Evolutionary conservation across 2,888 invertebrate species (phyloP).

Genomic region (Thecocarcelia acutangulata): DNA sequence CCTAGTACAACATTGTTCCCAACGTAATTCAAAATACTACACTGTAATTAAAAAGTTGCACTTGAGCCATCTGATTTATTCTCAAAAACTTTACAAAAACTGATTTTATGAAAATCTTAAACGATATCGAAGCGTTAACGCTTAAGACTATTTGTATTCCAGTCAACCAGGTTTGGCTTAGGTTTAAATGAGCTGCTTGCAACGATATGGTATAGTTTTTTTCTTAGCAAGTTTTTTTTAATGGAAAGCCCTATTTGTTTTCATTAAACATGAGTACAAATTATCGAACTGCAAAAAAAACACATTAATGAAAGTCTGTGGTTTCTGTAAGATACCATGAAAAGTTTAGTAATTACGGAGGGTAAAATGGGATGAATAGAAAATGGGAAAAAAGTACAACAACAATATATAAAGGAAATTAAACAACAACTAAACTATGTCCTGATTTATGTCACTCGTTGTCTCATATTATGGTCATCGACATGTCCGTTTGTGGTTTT

Average conservation of each 20-base stretch:
- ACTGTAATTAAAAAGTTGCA: too few relatives aligned
- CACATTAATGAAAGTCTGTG: conserved; percentile 43
- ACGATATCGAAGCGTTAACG: too few relatives aligned
- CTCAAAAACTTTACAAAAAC: too few relatives aligned
- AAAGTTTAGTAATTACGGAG: conserved; percentile 44
- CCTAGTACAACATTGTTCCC: too few relatives aligned
- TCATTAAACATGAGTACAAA: background rate
- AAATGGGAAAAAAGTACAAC: background rate
- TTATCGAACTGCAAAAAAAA: background rate
- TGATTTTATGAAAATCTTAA: too few relatives aligned
- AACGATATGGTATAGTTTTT: too few relatives aligned
- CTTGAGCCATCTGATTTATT: too few relatives aligned
- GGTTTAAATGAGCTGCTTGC: too few relatives aligned
- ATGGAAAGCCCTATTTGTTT: conserved; percentile 30
- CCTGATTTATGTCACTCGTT: conserved; percentile 71
- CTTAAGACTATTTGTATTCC: too few relatives aligned
- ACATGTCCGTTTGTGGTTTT: conserved; percentile 68
- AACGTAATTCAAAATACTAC: too few relatives aligned
- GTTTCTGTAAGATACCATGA: conserved; percentile 37
- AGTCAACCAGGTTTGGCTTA: too few relatives aligned
- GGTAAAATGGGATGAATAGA: conserved; percentile 16
- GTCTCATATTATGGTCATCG: conserved; percentile 69
- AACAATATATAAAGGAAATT: conserved; percentile 58
- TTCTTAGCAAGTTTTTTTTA: background rate
- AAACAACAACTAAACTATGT: conserved; percentile 66